Conservation (phyloP, 2,797 vertebrate genomes). For the Leucoraja ocellata region DNA sequence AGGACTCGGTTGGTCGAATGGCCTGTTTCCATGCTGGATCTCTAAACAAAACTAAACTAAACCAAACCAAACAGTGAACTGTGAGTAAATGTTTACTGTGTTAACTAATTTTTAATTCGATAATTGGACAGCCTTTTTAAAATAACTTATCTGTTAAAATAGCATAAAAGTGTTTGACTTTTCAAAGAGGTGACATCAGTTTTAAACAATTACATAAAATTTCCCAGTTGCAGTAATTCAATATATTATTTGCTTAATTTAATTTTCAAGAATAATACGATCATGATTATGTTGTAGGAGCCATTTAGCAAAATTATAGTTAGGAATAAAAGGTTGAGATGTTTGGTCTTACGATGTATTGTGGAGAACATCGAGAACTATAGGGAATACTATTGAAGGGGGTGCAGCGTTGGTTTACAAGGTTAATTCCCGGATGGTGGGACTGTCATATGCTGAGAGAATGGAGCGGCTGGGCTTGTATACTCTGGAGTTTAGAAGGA, state of each 20-base stretch:
- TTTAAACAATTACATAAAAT: neutral
- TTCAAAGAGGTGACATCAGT: neutral
- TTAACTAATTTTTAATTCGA: neutral
- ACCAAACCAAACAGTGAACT: no score
- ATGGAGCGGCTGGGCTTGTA: no score
- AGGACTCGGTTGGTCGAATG: no score
- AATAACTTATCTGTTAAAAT: neutral
- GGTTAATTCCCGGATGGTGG: no score
- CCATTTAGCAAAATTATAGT: neutral
- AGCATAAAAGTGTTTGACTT: neutral
- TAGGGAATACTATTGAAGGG: no score
- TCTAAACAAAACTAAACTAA: no score
- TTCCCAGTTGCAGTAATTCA: neutral
- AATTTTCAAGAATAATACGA: neutral
- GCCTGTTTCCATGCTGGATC: no score
- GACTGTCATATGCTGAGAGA: no score
- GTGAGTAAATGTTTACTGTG: neutral
- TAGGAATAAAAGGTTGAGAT: neutral
- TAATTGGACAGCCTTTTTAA: neutral
- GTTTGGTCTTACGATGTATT: neutral
- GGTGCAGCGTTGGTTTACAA: no score
- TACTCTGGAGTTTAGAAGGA: no score
- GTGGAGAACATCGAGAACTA: neutral
- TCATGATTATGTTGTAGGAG: neutral
- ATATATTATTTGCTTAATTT: neutral